Percentiles rank a stretch among this genome's conserved stretches.
Evolutionary conservation across 2,888 invertebrate genomes (phyloP).

Genomic region (Leptinotarsa juncta): DNA sequence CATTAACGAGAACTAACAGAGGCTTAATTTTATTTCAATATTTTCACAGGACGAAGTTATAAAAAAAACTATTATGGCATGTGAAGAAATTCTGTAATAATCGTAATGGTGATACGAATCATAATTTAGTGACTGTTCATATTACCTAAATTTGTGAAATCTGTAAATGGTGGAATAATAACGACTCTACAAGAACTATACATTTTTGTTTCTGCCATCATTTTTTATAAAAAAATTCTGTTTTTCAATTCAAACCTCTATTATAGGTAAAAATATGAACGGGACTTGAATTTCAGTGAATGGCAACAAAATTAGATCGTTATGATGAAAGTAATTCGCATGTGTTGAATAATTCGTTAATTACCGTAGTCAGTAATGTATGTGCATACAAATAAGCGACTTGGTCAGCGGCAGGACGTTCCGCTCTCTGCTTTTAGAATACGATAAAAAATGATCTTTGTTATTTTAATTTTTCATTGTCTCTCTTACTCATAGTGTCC

Average conservation of each 20-base stretch:
- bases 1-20: too few relatives aligned
- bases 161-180: too few relatives aligned
- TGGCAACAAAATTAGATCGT: conserved; percentile 24
- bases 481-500: conserved; percentile 52
- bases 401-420: conserved; percentile 57
- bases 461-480: conserved; percentile 63
- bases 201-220: background rate
- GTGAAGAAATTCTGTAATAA: too few relatives aligned
- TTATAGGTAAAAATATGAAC: background rate
- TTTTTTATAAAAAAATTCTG: background rate
- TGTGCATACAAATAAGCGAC: conserved; percentile 53
- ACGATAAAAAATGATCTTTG: conserved; percentile 61
- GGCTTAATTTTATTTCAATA: too few relatives aligned
- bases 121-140: too few relatives aligned
- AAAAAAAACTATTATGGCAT: too few relatives aligned
- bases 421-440: conserved; percentile 56
- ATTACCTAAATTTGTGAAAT: too few relatives aligned
- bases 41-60: too few relatives aligned
- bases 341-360: conserved; percentile 48
- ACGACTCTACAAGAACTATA: too few relatives aligned
- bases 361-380: conserved; percentile 50
- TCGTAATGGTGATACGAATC: too few relatives aligned
- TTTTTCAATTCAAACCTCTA: background rate
- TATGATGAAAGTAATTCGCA: conserved; percentile 37
- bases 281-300: conserved; percentile 3